Evolutionary conservation across 2,797 vertebrate genomes (phyloP), one percentile per base, ranked within the genome.

Genomic region (Argentina silus): DNA sequence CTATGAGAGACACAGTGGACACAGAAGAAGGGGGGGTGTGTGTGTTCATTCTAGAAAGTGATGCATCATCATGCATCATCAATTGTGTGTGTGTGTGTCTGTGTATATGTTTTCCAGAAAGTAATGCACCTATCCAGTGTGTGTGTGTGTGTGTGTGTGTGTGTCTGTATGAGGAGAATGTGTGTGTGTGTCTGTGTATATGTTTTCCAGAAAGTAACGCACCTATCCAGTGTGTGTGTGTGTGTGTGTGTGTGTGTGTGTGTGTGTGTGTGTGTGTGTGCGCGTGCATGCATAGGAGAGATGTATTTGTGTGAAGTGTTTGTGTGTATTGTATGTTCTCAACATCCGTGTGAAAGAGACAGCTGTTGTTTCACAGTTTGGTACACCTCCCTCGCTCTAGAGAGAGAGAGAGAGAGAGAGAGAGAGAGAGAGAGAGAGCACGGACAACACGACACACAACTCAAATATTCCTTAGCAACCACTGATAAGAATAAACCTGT

Each of bases 391-490:
- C 64, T 66, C 4, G 44, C 19, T 50, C 45, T 48, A 14, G 0
- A 12, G 17, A 6, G 3, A 3, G 42, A 79, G 67, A 70, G 27
- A 56, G 70, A 78, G 71, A 77, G 75, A 63, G n/a, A n/a, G n/a
- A n/a, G n/a, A n/a, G n/a, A n/a, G n/a, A n/a, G n/a, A n/a, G n/a
- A n/a, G n/a, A n/a, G n/a, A n/a, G n/a, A n/a, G n/a, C n/a, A n/a
- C n/a, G n/a, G n/a, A n/a, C n/a, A 6, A 57, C 55, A 23, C 3
- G 17, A 66, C 44, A 51, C 45, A 36, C 56, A 59, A 47, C 74
- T 76, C 82, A 71, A 59, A 80, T 75, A 87, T 88, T 89, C 81
- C 91, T 86, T 85, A 90, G 88, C 90, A 92, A 91, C 90, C 2
- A 73, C 60, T 77, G 82, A 85, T 81, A 76, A 86, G 77, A 88